Conservation (phyloP, 2,113 vertebrate genomes). For the Sapayoa aenigma region DNA sequence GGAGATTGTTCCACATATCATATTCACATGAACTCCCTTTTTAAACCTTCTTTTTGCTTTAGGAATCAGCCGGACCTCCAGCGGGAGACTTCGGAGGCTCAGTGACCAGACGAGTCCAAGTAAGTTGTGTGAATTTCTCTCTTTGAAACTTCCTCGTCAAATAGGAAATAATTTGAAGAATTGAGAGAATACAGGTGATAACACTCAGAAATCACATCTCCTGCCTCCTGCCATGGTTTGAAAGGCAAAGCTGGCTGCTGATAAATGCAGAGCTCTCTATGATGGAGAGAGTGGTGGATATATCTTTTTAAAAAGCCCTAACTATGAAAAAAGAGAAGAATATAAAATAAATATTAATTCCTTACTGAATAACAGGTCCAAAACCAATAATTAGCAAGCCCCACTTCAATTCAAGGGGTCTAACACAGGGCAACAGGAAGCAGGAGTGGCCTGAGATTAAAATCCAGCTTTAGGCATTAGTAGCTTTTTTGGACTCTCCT, state of each 20-base stretch:
- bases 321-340: background rate
- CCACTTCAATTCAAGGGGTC: background rate
- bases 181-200: background rate
- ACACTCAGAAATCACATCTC: background rate
- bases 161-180: background rate
- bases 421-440: background rate
- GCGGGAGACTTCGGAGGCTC: constrained; percentile 65
- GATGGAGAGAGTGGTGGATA: background rate
- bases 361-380: background rate
- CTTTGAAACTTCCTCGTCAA: background rate
- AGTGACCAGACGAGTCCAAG: constrained; percentile 64
- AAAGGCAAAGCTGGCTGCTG: background rate
- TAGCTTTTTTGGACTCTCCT: background rate
- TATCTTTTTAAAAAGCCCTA: background rate
- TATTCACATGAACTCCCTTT: background rate
- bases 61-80: constrained; percentile 73
- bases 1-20: background rate
- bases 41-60: background rate
- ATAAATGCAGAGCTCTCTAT: background rate
- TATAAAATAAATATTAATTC: background rate
- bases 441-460: background rate
- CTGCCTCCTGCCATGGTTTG: background rate
- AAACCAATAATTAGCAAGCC: constrained; percentile 11
- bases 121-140: constrained; percentile 28
- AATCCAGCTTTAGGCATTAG: constrained; percentile 36